Conservation (phyloP, 2,888 invertebrate species). For the Siphlonurus alternatus region DNA sequence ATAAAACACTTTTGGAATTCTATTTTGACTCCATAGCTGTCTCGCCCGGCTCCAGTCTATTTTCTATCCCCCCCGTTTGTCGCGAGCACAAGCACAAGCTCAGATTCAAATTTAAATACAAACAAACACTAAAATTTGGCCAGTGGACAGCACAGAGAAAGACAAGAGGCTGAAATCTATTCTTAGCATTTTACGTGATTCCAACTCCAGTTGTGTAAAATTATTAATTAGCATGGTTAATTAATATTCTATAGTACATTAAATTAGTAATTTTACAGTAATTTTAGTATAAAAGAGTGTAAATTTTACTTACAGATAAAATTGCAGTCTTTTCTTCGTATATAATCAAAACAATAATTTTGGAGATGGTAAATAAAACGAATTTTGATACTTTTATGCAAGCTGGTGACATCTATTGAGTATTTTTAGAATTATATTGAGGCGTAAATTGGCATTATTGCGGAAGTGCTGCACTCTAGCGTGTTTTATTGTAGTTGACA, state of each 20-base stretch:
- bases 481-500: too few relatives aligned
- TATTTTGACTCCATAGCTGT: neutral
- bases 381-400: neutral
- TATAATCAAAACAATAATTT: neutral
- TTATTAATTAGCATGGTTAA: neutral
- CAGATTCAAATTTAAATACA: neutral
- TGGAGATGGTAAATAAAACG: neutral
- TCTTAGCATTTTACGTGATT: neutral
- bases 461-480: neutral
- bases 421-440: neutral
- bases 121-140: neutral
- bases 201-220: neutral
- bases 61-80: neutral
- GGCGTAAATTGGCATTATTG: too few relatives aligned
- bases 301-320: too few relatives aligned
- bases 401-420: neutral
- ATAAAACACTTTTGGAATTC: neutral
- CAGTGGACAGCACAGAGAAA: neutral
- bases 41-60: neutral
- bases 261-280: too few relatives aligned
- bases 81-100: neutral
- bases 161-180: too few relatives aligned
- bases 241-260: neutral
- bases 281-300: too few relatives aligned
- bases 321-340: neutral